phyloP scores from a whole-genome alignment of 2,113 vertebrate genomes.

The Crotalus helleri region DNA sequence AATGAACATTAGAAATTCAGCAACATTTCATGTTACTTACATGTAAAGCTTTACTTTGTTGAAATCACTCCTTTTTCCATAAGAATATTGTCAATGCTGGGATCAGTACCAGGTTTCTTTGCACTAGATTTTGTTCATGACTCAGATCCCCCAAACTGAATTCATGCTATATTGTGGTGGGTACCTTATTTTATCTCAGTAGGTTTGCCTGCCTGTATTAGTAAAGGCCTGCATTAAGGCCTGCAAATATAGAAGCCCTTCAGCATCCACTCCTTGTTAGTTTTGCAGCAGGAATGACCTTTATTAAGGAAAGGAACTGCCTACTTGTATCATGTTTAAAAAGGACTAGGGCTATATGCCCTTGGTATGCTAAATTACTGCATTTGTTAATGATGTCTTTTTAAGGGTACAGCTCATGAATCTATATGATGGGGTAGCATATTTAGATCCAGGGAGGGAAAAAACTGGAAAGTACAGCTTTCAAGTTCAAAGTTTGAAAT shows the following conservation, averaged over 20 bases:
- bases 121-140: not conserved
- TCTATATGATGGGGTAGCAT: not conserved
- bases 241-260: not conserved
- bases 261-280: not conserved
- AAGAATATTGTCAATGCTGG: not conserved
- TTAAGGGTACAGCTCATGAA: not conserved
- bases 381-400: not conserved
- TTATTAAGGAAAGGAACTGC: not conserved
- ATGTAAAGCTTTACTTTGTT: not conserved
- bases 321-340: not conserved
- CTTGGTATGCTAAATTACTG: constrained; percentile 14
- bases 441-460: not conserved
- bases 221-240: not conserved
- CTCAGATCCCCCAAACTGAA: not conserved
- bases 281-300: not conserved
- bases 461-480: constrained; percentile 2
- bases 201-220: not conserved
- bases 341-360: not conserved
- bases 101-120: not conserved
- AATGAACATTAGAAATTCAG: not conserved
- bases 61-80: not conserved
- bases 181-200: not conserved
- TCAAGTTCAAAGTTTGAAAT: constrained; percentile 66
- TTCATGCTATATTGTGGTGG: not conserved
- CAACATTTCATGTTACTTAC: not conserved